Percentiles rank a stretch among this genome's conserved stretches.
Evolutionary conservation across 2,797 vertebrate genomes (phyloP).

Genomic region (Intellagama lesueurii): DNA sequence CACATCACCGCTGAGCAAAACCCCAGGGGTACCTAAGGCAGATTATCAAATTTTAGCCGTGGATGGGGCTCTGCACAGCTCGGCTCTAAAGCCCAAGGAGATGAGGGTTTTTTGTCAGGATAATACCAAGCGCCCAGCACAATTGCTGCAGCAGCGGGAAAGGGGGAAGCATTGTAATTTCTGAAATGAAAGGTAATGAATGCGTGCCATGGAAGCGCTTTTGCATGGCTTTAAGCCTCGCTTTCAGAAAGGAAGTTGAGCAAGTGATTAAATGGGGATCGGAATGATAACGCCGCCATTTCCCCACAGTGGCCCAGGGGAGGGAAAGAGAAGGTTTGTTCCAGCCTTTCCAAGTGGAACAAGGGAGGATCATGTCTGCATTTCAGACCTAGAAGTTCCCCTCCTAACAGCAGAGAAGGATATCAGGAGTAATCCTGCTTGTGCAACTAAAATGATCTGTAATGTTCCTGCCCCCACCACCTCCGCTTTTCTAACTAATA

Average conservation of each 20-base stretch:
- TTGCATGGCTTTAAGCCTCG: background rate
- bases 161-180: background rate
- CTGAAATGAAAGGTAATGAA: conserved; percentile 26
- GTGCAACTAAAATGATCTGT: background rate
- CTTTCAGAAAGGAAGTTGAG: conserved; percentile 4
- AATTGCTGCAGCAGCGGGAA: background rate
- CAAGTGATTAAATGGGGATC: conserved; percentile 15
- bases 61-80: background rate
- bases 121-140: background rate
- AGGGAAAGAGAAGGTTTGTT: too few relatives aligned
- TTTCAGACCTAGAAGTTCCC: background rate
- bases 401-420: background rate
- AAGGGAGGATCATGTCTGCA: background rate
- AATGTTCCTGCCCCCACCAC: background rate
- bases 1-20: background rate
- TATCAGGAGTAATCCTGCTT: background rate
- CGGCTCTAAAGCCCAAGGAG: background rate
- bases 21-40: background rate
- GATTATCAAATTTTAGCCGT: conserved; percentile 9
- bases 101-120: conserved; percentile 3
- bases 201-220: background rate
- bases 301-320: background rate
- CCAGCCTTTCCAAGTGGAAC: background rate
- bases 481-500: background rate
- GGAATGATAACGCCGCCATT: background rate